These are phyloP conservation scores for Amblyopsis hoosieri DNA, from an alignment of 2,797 vertebrate species.

Conservation along the genomic window DNA sequence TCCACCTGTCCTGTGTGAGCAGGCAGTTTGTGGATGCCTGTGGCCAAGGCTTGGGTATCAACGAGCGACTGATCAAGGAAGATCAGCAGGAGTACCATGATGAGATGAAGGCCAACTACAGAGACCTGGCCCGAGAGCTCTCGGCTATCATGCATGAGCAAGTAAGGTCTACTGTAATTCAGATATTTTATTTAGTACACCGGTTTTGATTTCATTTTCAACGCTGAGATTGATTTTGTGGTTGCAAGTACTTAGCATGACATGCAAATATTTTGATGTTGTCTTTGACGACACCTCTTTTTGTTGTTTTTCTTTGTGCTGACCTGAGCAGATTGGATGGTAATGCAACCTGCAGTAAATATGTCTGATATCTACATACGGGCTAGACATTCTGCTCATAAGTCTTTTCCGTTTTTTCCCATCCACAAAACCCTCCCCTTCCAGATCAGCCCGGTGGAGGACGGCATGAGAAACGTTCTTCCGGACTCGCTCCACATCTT, in stretches of 20 bases:
- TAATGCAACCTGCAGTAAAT: conserved; percentile 74
- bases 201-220: neutral
- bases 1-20: conserved; percentile 24
- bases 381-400: neutral
- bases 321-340: conserved; percentile 93
- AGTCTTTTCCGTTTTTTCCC: neutral
- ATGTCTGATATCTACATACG: neutral
- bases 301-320: conserved; percentile 76
- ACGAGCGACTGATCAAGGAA: conserved; percentile 95
- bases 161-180: conserved; percentile 64
- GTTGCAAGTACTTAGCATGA: conserved; percentile 13
- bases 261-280: conserved; percentile 18
- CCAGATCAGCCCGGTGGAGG: conserved; percentile 90
- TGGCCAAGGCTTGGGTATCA: conserved; percentile 90
- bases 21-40: conserved; percentile 98
- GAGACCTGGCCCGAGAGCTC: conserved; percentile 92
- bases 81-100: conserved; percentile 97
- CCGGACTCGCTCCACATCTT: conserved; percentile 96
- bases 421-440: neutral
- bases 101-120: conserved; percentile 97
- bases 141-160: conserved; percentile 97
- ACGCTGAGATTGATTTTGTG: neutral
- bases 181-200: neutral
- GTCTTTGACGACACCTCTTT: conserved; percentile 53
- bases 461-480: conserved; percentile 86